Conservation (phyloP, 2,888 invertebrate species). For the Drosophila heteroneura region DNA sequence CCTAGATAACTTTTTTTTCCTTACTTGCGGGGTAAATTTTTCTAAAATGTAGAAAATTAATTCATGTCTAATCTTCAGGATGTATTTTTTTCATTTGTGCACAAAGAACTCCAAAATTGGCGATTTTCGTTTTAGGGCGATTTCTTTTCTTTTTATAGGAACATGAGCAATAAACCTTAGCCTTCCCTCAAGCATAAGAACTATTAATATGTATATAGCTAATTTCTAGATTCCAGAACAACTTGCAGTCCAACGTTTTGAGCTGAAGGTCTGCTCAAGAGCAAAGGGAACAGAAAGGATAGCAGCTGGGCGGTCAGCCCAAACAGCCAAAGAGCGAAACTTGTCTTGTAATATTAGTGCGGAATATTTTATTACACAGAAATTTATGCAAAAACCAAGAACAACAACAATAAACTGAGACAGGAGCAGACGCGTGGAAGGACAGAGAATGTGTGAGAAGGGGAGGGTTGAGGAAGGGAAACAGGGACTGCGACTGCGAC, state of each 20-base stretch:
- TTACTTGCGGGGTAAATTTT: rapidly evolving
- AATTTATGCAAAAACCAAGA: conserved; percentile 72
- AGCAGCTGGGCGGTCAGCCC: conserved; percentile 30
- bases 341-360: conserved; percentile 67
- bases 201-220: background rate
- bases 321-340: conserved; percentile 14
- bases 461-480: background rate
- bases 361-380: conserved; percentile 77
- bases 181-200: background rate
- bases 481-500: conserved; percentile 3
- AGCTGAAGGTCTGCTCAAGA: background rate
- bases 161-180: background rate
- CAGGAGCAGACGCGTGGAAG: conserved; percentile 24
- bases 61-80: background rate
- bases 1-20: background rate
- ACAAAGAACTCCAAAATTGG: too few relatives aligned
- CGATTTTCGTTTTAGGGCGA: too few relatives aligned
- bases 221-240: background rate
- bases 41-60: background rate
- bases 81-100: too few relatives aligned
- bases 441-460: conserved; percentile 9
- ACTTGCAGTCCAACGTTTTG: background rate
- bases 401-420: conserved; percentile 50
- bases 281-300: background rate
- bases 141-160: background rate